Percentiles rank a stretch among this genome's conserved stretches.
phyloP scores from a whole-genome alignment of 2,888 invertebrate species.

The Graphium colonna region DNA sequence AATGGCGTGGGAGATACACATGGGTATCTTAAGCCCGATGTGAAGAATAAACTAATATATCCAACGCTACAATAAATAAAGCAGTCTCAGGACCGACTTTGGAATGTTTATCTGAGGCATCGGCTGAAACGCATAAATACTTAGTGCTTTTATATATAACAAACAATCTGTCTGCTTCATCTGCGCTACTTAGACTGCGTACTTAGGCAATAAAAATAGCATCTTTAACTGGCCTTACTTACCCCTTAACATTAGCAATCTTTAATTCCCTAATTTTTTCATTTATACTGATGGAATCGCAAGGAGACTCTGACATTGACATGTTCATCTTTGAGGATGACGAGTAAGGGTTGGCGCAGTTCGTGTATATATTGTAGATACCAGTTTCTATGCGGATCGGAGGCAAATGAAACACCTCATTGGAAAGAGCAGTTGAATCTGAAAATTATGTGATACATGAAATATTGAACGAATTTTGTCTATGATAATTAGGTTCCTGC shows the following conservation, averaged over 20 bases:
- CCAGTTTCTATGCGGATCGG: conserved; percentile 52
- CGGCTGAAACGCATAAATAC: no score
- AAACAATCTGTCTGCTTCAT: no score
- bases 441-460: not conserved
- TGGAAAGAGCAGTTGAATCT: conserved; percentile 31
- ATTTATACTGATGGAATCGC: conserved; percentile 51
- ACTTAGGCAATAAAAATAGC: no score
- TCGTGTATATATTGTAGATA: conserved; percentile 30
- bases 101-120: no score
- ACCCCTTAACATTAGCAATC: conserved; percentile 32
- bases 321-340: conserved; percentile 11
- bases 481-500: no score
- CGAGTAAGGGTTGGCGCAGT: conserved; percentile 12
- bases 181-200: no score
- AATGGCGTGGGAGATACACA: no score
- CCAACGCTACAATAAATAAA: no score
- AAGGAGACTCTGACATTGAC: conserved; percentile 3
- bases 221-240: not conserved
- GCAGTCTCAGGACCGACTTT: no score
- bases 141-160: no score
- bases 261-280: conserved; percentile 61
- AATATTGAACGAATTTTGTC: not conserved
- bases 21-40: no score
- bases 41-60: no score
- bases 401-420: conserved; percentile 43